Base-by-base conservation (phyloP, 1,140 invertebrate genomes). In the Anastatus disparis region DNA sequence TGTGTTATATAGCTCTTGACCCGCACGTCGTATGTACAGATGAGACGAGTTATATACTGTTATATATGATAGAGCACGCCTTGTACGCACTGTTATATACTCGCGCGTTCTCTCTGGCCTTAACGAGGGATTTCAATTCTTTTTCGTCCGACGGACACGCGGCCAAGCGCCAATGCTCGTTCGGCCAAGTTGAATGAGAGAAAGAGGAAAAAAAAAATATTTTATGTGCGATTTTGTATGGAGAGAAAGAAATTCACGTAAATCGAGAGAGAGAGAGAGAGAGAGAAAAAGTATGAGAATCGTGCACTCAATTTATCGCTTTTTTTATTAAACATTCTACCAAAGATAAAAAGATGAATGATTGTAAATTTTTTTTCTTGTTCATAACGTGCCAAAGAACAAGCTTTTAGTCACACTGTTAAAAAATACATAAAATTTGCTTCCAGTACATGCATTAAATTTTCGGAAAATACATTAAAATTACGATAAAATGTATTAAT, bases 51-150 rank as follows among this genome's bases (percentile, higher is more conserved):
- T n/a, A n/a, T n/a, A n/a, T 20, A 9, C 10, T 12, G 35, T 38
- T 38, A 38, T 38, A 38, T 38, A 38, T 6, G 35, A 27, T 53
- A 10, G n/a, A 9, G 0, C 17, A 12, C 1, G 6, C 2, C 46
- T 27, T 10, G 10, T 13, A 53, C 38, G 13, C 17, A n/a, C 24
- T 9, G 20, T 55, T 27, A 55, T 27, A 12, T 20, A 26, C 17
- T 48, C 24, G 31, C n/a, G 12, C 20, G 29, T 22, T 42, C 26
- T 15, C 56, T 46, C 31, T n/a, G 53, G n/a, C 56, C n/a, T n/a
- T 73, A 73, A 73, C 72, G 72, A 73, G 72, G 56, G 67, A 73
- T 73, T 70, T 61, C 72, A 66, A 70, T 73, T 73, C 61, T 71
- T n/a, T n/a, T 71, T 63, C 24, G 35, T 12, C 46, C 56, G 48